These are phyloP conservation scores for Circaetus cinerascens DNA, from an alignment of 2,113 vertebrate species.

Conservation along the genomic window DNA sequence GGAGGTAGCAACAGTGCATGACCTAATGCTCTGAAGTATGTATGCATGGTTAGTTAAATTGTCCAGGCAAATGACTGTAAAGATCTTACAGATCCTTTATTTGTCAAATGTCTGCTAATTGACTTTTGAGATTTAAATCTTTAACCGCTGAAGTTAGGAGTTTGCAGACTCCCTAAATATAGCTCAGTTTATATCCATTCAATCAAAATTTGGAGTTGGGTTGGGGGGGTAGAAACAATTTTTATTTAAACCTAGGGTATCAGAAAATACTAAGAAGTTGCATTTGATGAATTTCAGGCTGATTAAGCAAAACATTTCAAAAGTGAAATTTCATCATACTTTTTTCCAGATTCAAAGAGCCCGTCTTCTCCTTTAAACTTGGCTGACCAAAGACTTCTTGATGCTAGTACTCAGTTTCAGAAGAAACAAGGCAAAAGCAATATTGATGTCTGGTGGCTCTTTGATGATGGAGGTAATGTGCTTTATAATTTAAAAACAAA, in stretches of 20 bases:
- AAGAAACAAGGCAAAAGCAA: conserved; percentile 96
- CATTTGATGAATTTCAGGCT: background rate
- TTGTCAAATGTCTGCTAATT: background rate
- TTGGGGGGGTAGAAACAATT: background rate
- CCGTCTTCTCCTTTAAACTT: conserved; percentile 77
- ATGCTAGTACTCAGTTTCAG: conserved; percentile 92
- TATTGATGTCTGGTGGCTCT: conserved; percentile 98
- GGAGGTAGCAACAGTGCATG: background rate
- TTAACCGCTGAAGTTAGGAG: background rate
- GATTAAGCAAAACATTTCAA: background rate
- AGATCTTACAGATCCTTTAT: background rate
- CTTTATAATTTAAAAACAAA: background rate
- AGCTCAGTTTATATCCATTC: background rate
- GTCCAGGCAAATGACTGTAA: background rate
- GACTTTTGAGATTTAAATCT: background rate
- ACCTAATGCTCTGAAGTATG: background rate
- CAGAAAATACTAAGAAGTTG: background rate
- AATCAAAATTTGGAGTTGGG: background rate
- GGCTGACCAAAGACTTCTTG: conserved; percentile 90
- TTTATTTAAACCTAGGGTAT: background rate
- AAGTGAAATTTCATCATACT: background rate
- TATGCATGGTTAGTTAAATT: background rate
- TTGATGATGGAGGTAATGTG: conserved; percentile 92
- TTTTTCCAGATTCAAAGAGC: conserved; percentile 81
- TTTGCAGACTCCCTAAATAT: background rate